Evolutionary conservation across 2,888 invertebrate species (phyloP).

Genomic region (Amblyjoppa proteus): DNA sequence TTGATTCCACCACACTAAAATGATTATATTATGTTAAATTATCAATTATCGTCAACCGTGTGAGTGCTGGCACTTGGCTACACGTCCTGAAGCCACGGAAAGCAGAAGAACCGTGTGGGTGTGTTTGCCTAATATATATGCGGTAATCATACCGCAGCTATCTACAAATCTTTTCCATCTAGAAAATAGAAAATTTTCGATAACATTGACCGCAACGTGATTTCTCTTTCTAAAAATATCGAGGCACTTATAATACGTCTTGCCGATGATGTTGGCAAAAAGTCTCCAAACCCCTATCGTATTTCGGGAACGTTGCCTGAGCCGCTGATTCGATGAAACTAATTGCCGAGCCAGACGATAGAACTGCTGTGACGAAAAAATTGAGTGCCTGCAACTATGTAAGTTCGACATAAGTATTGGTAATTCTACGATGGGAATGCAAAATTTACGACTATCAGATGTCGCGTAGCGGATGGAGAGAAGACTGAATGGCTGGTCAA

Average conservation of each 20-base stretch:
- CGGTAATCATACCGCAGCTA: not conserved
- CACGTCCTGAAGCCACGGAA: too few relatives aligned
- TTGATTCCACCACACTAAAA: too few relatives aligned
- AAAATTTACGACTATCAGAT: conserved; percentile 9
- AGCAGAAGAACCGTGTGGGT: too few relatives aligned
- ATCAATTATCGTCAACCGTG: too few relatives aligned
- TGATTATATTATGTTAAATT: too few relatives aligned
- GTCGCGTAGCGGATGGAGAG: not conserved
- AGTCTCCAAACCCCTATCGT: conserved; percentile 7
- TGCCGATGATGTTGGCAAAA: not conserved
- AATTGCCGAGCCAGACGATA: conserved; percentile 8
- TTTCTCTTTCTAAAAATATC: not conserved
- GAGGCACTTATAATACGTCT: not conserved
- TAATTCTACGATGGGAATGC: not conserved
- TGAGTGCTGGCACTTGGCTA: too few relatives aligned
- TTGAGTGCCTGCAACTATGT: not conserved
- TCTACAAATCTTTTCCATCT: not conserved
- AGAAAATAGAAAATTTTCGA: not conserved
- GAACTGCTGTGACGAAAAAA: not conserved
- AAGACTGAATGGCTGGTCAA: not conserved
- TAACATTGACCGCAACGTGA: not conserved
- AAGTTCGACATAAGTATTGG: not conserved
- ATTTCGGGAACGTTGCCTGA: conserved; percentile 16
- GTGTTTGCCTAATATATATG: not conserved
- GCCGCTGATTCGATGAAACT: not conserved